Conservation (phyloP, 2,113 vertebrate species). For the Peromyscus maniculatus region DNA sequence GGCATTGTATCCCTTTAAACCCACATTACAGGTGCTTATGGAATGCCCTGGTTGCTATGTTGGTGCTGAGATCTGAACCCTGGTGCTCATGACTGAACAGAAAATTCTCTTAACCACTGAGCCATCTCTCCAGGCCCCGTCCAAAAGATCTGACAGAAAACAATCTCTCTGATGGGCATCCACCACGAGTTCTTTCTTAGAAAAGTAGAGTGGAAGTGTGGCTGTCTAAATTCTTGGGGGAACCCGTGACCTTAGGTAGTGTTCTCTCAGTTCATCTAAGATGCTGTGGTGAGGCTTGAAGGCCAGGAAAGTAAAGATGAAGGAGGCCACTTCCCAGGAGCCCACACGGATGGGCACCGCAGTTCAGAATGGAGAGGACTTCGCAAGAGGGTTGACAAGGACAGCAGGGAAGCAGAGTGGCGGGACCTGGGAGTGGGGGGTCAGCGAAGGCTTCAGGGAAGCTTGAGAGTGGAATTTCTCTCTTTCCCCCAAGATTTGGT, state of each 20-base stretch:
- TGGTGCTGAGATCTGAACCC: neutral
- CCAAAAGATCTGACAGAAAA: neutral
- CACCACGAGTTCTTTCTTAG: neutral
- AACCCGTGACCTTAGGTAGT: too few relatives aligned
- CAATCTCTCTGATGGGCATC: neutral
- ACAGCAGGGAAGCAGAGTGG: neutral
- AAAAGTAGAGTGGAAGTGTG: neutral
- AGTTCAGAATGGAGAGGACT: neutral
- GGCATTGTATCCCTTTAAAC: neutral
- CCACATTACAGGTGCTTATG: neutral
- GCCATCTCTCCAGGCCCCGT: neutral
- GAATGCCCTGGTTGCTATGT: neutral
- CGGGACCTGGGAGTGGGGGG: neutral
- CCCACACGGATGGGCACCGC: fast-evolving
- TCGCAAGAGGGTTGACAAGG: neutral
- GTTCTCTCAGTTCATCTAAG: neutral
- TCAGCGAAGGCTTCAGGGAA: neutral
- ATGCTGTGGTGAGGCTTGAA: neutral
- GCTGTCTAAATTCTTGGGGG: neutral
- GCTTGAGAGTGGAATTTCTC: neutral
- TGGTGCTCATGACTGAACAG: neutral
- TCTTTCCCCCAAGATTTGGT: neutral
- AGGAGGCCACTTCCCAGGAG: neutral
- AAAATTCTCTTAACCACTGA: neutral
- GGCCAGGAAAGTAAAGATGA: neutral